These are phyloP conservation scores for Lasioglossum malachurum DNA, from an alignment of 2,888 invertebrate genomes.

Conservation along the genomic window DNA sequence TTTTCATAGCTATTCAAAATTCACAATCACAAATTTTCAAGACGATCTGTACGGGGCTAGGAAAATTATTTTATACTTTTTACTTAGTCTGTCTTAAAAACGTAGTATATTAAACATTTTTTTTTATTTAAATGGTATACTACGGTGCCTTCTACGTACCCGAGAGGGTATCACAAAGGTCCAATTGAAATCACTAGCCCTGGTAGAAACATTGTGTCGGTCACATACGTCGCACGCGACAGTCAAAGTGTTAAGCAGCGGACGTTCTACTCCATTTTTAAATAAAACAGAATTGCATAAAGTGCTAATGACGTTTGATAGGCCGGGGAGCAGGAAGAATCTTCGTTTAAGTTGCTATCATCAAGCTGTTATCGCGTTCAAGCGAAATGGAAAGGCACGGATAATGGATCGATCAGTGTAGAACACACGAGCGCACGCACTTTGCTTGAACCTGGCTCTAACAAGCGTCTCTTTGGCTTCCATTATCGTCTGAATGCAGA, in stretches of 20 bases:
- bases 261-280: not conserved
- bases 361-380: conserved; percentile 22
- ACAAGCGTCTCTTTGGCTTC: conserved; percentile 60
- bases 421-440: conserved; percentile 47
- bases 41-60: too few relatives aligned
- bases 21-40: too few relatives aligned
- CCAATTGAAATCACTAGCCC: too few relatives aligned
- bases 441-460: conserved; percentile 46
- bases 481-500: conserved; percentile 59
- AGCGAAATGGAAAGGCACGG: conserved; percentile 28
- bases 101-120: too few relatives aligned
- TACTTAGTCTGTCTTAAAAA: too few relatives aligned
- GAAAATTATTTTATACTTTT: too few relatives aligned
- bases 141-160: too few relatives aligned
- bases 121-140: too few relatives aligned
- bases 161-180: too few relatives aligned
- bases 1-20: too few relatives aligned
- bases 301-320: not conserved
- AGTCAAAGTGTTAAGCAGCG: not conserved
- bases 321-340: not conserved
- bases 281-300: not conserved
- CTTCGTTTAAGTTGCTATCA: not conserved
- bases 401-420: conserved; percentile 43
- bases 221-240: too few relatives aligned
- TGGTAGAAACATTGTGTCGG: too few relatives aligned